Conservation (phyloP, 2,888 invertebrate genomes). For the Eledone cirrhosa region DNA sequence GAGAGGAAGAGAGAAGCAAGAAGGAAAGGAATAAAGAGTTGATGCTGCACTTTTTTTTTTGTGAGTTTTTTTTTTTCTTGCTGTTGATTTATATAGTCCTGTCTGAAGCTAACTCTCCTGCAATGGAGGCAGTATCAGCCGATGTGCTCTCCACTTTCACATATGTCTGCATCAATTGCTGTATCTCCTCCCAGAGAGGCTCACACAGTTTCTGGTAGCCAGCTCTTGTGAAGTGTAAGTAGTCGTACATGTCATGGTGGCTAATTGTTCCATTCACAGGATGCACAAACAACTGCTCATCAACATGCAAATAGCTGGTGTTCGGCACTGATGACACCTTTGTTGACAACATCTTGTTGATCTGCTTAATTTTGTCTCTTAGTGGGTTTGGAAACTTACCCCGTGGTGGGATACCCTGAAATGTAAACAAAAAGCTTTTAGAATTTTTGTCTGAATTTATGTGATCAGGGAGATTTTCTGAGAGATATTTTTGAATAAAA, state of each 20-base stretch:
- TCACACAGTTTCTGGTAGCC: slow-evolving; percentile 78
- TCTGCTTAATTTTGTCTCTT: slow-evolving; percentile 79
- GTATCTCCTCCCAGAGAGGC: slow-evolving; percentile 62
- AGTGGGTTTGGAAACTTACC: slow-evolving; percentile 85
- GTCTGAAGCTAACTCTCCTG: slow-evolving; percentile 38
- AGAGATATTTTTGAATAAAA: too few species aligned
- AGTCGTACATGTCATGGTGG: slow-evolving; percentile 92
- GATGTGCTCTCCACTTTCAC: slow-evolving; percentile 59
- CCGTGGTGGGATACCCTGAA: slow-evolving; percentile 86
- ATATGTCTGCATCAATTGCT: slow-evolving; percentile 53
- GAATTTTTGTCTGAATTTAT: too few species aligned
- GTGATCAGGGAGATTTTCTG: too few species aligned
- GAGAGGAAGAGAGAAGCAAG: too few species aligned
- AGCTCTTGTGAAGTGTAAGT: slow-evolving; percentile 82
- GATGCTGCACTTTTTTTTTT: too few species aligned
- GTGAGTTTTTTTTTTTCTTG: not conserved
- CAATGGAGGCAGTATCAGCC: slow-evolving; percentile 39
- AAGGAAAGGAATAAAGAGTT: too few species aligned
- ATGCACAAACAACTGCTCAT: slow-evolving; percentile 72
- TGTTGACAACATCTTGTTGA: slow-evolving; percentile 79
- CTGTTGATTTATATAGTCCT: not conserved
- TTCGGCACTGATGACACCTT: slow-evolving; percentile 71
- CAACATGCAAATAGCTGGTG: slow-evolving; percentile 81
- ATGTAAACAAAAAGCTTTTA: slow-evolving; percentile 41
- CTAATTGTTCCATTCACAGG: slow-evolving; percentile 75